Base-by-base conservation (phyloP, 2,113 vertebrate genomes). In the Drymodes brunneopygia region DNA sequence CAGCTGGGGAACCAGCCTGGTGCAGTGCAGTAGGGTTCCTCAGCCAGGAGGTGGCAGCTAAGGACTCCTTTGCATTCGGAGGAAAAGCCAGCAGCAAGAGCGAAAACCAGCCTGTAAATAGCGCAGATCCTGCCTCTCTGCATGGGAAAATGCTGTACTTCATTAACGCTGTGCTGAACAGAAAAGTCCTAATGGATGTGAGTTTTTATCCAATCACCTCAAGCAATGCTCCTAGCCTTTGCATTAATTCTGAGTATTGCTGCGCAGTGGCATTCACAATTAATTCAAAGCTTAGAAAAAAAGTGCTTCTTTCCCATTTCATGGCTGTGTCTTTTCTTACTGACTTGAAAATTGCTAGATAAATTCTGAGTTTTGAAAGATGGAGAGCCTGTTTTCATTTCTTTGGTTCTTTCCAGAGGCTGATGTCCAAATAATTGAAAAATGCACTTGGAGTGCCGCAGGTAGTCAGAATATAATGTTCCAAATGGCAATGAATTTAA, bases 11-110 rank as follows among this genome's bases (percentile, higher is more conserved):
- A 22, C 3, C 28, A 44, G 29, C 6, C 15, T 4, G 18, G 35
- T 62, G 21, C 6, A n/a, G 6, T 95, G 97, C 79, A 95, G 38
- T 93, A 38, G 58, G 25, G 14, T 1, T 29, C 42, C 16, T 81
- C 69, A 71, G 58, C 97, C 97, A 97, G 94, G 70, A 97, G 98
- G 86, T 98, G 98, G 97, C 97, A 93, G 88, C 94, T 69, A 80
- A 82, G 90, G 33, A 96, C 94, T 92, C 15, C 7, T 29, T 69
- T 79, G 65, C 53, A 24, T 14, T 36, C 6, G 15, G 31, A 61
- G 22, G 10, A 17, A 50, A 81, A 65, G 28, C 0, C 33, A 23
- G 54, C 53, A 42, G 11, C 20, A 2, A 11, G 24, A 40, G 24
- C 4, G 7, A 51, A 82, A 65, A 28, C 0, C 57, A 35, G 54